phyloP scores from a whole-genome alignment of 35 echinoderm and acorn worm species.

The Diadema setosum region DNA sequence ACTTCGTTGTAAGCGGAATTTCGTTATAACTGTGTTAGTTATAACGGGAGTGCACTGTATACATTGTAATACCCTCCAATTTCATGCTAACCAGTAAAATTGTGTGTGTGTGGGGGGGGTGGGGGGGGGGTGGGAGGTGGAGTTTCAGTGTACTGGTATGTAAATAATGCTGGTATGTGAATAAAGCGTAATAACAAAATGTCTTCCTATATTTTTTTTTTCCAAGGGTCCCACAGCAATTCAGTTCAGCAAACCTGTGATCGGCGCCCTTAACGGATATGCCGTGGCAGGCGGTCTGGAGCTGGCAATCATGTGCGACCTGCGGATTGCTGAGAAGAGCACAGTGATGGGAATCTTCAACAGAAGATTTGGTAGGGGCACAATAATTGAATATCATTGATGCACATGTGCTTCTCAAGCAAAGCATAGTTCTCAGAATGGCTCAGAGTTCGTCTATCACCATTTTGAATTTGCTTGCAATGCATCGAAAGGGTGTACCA shows the following conservation, averaged over 20 bases:
- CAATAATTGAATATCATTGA: not conserved
- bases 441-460: not conserved
- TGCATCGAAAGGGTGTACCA: no score
- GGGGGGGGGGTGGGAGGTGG: no score
- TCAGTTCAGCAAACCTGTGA: conserved; percentile 84
- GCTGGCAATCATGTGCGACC: conserved; percentile 84
- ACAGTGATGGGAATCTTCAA: conserved; percentile 87
- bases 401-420: no score
- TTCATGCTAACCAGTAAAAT: no score
- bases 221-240: conserved; percentile 80
- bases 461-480: no score
- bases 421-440: not conserved
- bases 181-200: not conserved
- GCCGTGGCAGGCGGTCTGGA: conserved; percentile 95
- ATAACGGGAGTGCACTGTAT: no score
- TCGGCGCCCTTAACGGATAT: conserved; percentile 91
- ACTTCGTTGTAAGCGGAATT: no score
- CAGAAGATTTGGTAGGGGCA: conserved; percentile 80
- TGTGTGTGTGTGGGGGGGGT: no score
- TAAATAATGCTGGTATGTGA: no score
- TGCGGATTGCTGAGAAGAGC: conserved; percentile 87
- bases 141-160: no score
- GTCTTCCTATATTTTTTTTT: not conserved
- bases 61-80: no score
- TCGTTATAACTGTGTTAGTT: no score